These are phyloP conservation scores for Drosophila tristis DNA, from an alignment of 1,140 invertebrate species.

Conservation along the genomic window DNA sequence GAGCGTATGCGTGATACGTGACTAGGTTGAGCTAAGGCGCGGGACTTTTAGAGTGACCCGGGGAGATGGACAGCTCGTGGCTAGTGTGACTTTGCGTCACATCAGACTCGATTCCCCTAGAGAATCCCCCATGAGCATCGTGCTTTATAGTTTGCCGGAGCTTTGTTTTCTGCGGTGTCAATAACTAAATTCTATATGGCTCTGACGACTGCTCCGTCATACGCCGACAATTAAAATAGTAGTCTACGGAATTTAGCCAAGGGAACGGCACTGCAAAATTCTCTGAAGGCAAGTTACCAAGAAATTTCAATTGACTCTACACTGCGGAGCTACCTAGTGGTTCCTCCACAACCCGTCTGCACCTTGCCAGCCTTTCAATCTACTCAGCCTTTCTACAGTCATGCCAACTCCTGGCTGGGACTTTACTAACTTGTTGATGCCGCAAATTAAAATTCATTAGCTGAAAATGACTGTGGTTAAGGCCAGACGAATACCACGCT, in stretches of 20 bases:
- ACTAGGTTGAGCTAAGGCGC: conserved; percentile 42
- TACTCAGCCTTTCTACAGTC: background rate
- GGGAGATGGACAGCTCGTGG: background rate
- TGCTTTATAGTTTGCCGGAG: conserved; percentile 13
- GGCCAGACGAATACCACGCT: conserved; percentile 31
- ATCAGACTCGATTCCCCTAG: conserved; percentile 25
- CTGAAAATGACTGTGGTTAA: conserved; percentile 65
- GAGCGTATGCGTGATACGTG: conserved; percentile 72
- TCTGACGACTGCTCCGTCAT: conserved; percentile 8
- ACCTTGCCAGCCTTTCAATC: background rate
- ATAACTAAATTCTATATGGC: conserved; percentile 55
- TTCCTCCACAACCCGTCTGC: conserved; percentile 2
- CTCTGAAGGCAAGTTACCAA: too few species aligned
- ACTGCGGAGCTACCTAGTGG: too few species aligned
- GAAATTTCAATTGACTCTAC: too few species aligned
- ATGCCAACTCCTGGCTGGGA: conserved; percentile 27
- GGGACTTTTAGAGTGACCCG: conserved; percentile 13
- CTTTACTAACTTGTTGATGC: conserved; percentile 76
- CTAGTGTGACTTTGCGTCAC: conserved; percentile 33
- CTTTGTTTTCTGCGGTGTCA: conserved; percentile 37
- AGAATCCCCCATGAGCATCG: conserved; percentile 15
- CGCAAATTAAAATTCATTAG: conserved; percentile 78
- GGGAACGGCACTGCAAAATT: too few species aligned
- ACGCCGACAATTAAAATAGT: conserved; percentile 12
- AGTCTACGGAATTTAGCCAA: background rate